Conservation (phyloP, 2,797 vertebrate species). For the Semotilus atromaculatus region DNA sequence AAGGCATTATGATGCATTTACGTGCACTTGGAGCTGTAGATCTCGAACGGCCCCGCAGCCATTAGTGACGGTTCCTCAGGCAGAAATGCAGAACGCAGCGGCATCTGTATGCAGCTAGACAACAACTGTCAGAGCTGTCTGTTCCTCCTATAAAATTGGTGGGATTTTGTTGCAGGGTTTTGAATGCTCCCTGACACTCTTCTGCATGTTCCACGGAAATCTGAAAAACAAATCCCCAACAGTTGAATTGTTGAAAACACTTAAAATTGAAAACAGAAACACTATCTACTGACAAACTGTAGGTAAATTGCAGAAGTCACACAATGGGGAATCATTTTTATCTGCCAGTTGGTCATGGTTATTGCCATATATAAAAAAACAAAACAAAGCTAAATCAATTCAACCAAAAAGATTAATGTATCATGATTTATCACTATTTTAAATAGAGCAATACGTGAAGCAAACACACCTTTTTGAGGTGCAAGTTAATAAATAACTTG, state of each 20-base stretch:
- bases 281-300: background rate
- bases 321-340: background rate
- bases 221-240: conserved; percentile 73
- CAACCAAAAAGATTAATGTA: background rate
- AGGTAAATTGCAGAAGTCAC: background rate
- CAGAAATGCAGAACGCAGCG: conserved; percentile 82
- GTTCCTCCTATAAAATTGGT: conserved; percentile 63
- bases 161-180: conserved; percentile 57
- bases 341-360: background rate
- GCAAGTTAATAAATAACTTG: too few relatives aligned
- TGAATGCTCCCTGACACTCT: conserved; percentile 61
- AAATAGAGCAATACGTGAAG: background rate
- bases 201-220: conserved; percentile 71
- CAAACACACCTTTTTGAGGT: too few relatives aligned
- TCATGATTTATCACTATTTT: background rate
- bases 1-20: conserved; percentile 92
- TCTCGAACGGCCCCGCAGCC: conserved; percentile 75
- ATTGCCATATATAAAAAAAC: too few relatives aligned
- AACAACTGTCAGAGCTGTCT: conserved; percentile 74
- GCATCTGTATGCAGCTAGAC: conserved; percentile 75
- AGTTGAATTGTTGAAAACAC: background rate
- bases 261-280: background rate
- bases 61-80: conserved; percentile 73
- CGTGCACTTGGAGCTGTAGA: conserved; percentile 77
- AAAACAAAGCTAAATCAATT: background rate